A percentile compares a stretch with the other conserved stretches of the same genome.
phyloP scores from a whole-genome alignment of 2,888 invertebrate species.

The Monochamus alternatus region DNA sequence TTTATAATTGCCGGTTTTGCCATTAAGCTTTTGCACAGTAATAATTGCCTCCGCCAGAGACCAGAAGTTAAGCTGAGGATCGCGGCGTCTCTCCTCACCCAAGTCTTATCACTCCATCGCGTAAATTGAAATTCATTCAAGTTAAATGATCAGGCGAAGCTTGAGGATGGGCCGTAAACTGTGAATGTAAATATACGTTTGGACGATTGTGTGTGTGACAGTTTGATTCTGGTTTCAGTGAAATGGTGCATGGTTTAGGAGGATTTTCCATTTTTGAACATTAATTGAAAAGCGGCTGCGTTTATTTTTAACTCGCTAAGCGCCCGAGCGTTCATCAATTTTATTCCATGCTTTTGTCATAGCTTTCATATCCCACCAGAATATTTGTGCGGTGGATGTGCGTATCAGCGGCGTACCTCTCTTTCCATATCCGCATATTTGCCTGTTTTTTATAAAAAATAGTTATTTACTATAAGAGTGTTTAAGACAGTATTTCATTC shows the following conservation, averaged over 20 bases:
- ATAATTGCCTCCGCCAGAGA: slow-evolving; percentile 45
- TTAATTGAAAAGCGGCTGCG: slow-evolving; percentile 67
- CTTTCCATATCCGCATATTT: background rate
- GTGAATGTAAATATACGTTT: slow-evolving; percentile 38
- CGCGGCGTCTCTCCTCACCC: slow-evolving; percentile 52
- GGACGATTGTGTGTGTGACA: slow-evolving; percentile 62
- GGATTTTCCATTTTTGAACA: slow-evolving; percentile 69
- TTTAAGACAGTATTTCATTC: too few relatives aligned
- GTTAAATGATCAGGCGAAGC: slow-evolving; percentile 52
- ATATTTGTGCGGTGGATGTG: slow-evolving; percentile 40
- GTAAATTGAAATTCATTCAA: slow-evolving; percentile 68
- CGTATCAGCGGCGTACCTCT: slow-evolving; percentile 6
- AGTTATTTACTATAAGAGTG: background rate
- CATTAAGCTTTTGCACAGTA: slow-evolving; percentile 41
- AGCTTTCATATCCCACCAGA: slow-evolving; percentile 43
- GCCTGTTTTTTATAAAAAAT: background rate
- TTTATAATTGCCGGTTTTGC: slow-evolving; percentile 50
- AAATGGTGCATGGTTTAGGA: slow-evolving; percentile 67
- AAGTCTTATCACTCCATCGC: slow-evolving; percentile 65
- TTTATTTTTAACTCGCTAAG: slow-evolving; percentile 55
- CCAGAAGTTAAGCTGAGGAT: slow-evolving; percentile 44
- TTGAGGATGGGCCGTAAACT: slow-evolving; percentile 36
- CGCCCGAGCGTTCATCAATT: slow-evolving; percentile 50
- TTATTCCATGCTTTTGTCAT: slow-evolving; percentile 51
- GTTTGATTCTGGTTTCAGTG: slow-evolving; percentile 66